These are phyloP conservation scores for Crenichthys baileyi DNA, from an alignment of 2,797 vertebrate genomes.

Conservation along the genomic window DNA sequence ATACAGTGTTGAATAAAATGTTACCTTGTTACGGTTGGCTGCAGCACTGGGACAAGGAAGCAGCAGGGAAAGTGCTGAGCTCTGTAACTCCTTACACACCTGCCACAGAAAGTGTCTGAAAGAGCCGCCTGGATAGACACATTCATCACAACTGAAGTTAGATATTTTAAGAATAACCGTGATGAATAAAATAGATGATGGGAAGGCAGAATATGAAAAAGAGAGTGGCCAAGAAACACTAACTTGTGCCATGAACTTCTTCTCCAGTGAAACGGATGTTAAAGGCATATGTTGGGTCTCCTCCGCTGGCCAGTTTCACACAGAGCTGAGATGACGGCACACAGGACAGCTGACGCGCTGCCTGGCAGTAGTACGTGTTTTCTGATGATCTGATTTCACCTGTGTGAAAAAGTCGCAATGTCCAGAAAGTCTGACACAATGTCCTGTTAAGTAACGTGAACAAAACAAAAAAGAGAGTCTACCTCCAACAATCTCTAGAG, in stretches of 20 bases:
- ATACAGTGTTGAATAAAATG: background rate
- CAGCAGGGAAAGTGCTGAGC: constrained; percentile 92
- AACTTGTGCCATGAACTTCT: constrained; percentile 98
- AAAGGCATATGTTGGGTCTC: constrained; percentile 96
- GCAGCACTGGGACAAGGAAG: constrained; percentile 94
- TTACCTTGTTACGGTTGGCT: constrained; percentile 97
- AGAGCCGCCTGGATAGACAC: constrained; percentile 85
- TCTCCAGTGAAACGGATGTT: constrained; percentile 99
- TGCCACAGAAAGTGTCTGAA: constrained; percentile 99
- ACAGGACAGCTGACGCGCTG: constrained; percentile 90
- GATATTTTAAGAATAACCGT: background rate
- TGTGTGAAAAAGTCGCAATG: constrained; percentile 47
- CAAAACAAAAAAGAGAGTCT: background rate
- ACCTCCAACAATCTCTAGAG: constrained; percentile 97
- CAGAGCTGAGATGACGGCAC: constrained; percentile 96
- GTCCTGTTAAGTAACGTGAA: background rate
- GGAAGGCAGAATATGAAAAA: background rate
- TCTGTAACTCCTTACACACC: constrained; percentile 98
- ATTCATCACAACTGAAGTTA: constrained; percentile 25
- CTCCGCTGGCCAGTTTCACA: constrained; percentile 94
- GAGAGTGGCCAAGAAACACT: constrained; percentile 50
- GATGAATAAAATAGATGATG: background rate
- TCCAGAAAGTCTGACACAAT: constrained; percentile 1
- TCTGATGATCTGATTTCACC: constrained; percentile 93
- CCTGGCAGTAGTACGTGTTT: constrained; percentile 98